A percentile compares a stretch with the other conserved stretches of the same genome.
Evolutionary conservation across 2,888 invertebrate species (phyloP).

Genomic region (Coremacera marginata): DNA sequence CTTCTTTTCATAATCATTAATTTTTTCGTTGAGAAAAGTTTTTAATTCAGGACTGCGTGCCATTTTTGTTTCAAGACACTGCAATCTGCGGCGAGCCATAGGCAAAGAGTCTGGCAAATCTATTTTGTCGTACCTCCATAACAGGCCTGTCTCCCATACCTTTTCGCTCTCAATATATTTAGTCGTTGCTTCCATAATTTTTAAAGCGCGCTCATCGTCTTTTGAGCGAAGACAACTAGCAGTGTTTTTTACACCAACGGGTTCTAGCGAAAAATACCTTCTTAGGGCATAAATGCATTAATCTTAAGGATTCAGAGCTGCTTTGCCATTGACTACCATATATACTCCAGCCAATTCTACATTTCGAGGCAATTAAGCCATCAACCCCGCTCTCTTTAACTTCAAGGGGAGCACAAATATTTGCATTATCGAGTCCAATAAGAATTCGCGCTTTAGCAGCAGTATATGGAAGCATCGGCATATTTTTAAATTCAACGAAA

Average conservation of each 20-base stretch:
- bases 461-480: background rate
- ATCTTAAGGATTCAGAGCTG: background rate
- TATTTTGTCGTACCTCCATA: background rate
- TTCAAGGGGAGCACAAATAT: background rate
- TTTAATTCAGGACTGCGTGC: background rate
- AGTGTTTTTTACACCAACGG: background rate
- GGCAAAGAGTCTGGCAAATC: background rate
- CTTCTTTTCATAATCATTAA: conserved; percentile 18
- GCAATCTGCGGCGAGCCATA: too few species aligned
- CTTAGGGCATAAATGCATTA: background rate
- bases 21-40: background rate
- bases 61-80: background rate
- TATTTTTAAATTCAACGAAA: background rate
- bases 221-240: background rate
- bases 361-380: conserved; percentile 5
- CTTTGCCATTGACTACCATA: background rate
- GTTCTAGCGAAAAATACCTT: background rate
- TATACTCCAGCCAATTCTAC: conserved; percentile 32
- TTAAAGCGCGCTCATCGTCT: background rate
- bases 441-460: conserved; percentile 1
- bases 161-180: background rate
- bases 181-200: background rate
- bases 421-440: conserved; percentile 7
- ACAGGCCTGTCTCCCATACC: too few species aligned
- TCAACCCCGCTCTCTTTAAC: background rate